Evolutionary conservation across 2,113 vertebrate species (phyloP).

Genomic region (Nymphicus hollandicus): DNA sequence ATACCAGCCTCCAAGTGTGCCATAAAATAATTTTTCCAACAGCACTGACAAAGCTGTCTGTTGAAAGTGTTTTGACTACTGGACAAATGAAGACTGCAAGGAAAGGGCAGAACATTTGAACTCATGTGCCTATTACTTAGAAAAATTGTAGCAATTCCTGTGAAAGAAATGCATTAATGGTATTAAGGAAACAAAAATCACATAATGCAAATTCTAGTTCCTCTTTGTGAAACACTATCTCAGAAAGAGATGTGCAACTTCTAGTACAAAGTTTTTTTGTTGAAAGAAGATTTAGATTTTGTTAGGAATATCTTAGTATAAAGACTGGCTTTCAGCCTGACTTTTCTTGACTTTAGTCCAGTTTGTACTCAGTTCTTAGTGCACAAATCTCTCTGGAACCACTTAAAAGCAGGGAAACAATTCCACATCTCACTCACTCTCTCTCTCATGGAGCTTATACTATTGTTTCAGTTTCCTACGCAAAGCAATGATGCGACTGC

Average conservation of each 20-base stretch:
- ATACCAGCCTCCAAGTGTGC: not conserved
- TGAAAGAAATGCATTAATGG: not conserved
- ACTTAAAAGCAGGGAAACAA: not conserved
- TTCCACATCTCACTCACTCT: not conserved
- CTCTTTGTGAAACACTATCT: not conserved
- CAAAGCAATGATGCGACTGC: not conserved
- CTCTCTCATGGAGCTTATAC: not conserved
- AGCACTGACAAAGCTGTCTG: slow-evolving; percentile 21
- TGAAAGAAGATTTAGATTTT: not conserved
- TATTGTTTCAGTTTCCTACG: not conserved
- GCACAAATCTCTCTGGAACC: not conserved
- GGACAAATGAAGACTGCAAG: not conserved
- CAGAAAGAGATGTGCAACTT: not conserved
- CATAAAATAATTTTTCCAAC: slow-evolving; percentile 25
- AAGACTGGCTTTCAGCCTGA: not conserved
- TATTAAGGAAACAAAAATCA: not conserved
- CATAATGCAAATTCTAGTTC: not conserved
- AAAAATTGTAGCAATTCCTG: not conserved
- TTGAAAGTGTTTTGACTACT: not conserved
- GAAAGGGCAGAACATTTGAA: not conserved
- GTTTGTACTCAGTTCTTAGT: not conserved
- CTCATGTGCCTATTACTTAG: not conserved
- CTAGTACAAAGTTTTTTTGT: not conserved
- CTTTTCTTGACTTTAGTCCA: not conserved
- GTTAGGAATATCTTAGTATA: not conserved